Base-by-base conservation (phyloP, 2,113 vertebrate genomes). In the Anarrhichthys ocellatus region DNA sequence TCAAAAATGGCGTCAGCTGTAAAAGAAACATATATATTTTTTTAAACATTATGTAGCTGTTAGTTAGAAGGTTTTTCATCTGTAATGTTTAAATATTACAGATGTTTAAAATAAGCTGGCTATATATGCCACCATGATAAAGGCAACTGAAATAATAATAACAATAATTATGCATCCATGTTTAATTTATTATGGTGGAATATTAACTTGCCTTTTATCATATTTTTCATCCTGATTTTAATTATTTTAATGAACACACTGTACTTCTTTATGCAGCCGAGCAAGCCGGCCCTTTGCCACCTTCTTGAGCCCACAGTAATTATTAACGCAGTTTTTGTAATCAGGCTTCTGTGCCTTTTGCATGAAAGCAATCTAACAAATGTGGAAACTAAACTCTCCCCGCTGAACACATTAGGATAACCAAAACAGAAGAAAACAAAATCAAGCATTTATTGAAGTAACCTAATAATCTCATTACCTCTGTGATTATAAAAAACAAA, bases 291-390 rank as follows among this genome's bases (percentile, higher is more conserved):
- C 40, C 75, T 86, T 79, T 76, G 32, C 75, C 75, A 83, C 70
- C 77, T 81, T 85, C 71, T 71, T 50, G 80, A 85, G 62, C 81
- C 62, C 75, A 67, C 76, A 80, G 85, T 84, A 89, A 91, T 91
- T 91, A 91, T 90, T 78, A 77, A 77, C 67, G 76, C 69, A 84
- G 85, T 88, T 48, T 84, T 82, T 65, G 66, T 84, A 85, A 89
- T 89, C 84, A 83, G 75, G 56, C 40, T 40, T 70, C 74, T 40
- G 32, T 0, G 2, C 74, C n/a, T 84, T 84, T 88, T 79, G 81
- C 87, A 87, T 73, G 76, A 86, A 90, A 85, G 78, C 86, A 85
- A 86, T 88, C 48, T 75, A 78, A 84, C 71, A 76, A 85, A 88
- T 63, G 86, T 72, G 59, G 86, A 87, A 86, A 62, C 44, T 59